These are phyloP conservation scores for Ectropis grisescens DNA, from an alignment of 1,140 invertebrate genomes.

Conservation along the genomic window DNA sequence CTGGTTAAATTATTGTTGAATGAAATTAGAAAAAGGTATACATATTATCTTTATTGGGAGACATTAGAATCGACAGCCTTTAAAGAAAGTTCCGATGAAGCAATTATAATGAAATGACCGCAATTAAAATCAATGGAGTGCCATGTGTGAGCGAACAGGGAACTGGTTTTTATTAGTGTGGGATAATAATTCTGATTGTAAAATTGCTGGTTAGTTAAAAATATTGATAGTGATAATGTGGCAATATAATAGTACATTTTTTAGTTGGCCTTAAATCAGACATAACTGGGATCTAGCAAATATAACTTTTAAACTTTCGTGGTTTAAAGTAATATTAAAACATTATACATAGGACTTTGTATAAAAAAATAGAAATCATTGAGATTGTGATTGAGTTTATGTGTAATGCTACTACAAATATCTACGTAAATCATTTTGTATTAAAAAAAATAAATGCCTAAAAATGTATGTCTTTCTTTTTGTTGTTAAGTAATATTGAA, in stretches of 20 bases:
- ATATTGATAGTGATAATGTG: slow-evolving; percentile 19
- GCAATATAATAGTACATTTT: too few relatives aligned
- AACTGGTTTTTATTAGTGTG: slow-evolving; percentile 51
- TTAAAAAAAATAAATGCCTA: too few relatives aligned
- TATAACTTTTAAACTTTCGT: neutral
- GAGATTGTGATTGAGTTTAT: too few relatives aligned
- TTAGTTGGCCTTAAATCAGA: too few relatives aligned
- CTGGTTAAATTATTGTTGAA: slow-evolving; percentile 21
- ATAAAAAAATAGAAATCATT: too few relatives aligned
- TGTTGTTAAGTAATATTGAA: too few relatives aligned
- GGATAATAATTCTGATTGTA: slow-evolving; percentile 52
- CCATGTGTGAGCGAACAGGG: slow-evolving; percentile 37
- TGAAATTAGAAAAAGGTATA: slow-evolving; percentile 18
- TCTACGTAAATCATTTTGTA: too few relatives aligned
- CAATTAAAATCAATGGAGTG: slow-evolving; percentile 52
- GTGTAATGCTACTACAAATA: too few relatives aligned
- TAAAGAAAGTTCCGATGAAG: slow-evolving; percentile 52
- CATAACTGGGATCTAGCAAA: too few relatives aligned
- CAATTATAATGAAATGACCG: slow-evolving; percentile 53
- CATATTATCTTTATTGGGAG: slow-evolving; percentile 37
- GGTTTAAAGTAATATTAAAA: neutral
- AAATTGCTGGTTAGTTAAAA: slow-evolving; percentile 41
- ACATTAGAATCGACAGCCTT: slow-evolving; percentile 38
- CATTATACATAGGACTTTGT: too few relatives aligned
- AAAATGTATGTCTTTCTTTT: too few relatives aligned